phyloP scores from a whole-genome alignment of 2,888 invertebrate species.

The Seira musarum region DNA sequence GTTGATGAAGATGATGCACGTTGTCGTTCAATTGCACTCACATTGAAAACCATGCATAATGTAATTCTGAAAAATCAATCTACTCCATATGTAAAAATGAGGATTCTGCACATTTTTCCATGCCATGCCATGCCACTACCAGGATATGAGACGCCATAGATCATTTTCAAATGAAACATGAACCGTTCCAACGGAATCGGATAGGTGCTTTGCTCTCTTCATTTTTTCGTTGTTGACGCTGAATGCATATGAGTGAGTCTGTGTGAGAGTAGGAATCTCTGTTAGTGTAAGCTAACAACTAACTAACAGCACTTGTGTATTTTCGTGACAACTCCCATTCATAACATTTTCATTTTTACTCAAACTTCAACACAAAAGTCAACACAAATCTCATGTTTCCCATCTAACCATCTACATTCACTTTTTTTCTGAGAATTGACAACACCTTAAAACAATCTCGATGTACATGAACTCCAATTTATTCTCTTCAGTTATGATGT shows the following conservation, averaged over 20 bases:
- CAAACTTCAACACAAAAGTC: background rate
- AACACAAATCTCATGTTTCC: background rate
- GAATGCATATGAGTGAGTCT: no score
- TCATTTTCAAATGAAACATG: background rate
- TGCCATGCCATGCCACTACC: no score
- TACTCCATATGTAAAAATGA: no score
- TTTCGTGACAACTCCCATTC: background rate
- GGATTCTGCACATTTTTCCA: no score
- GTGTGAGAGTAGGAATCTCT: background rate
- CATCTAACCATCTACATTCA: no score
- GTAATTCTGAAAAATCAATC: no score
- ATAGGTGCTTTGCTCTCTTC: no score
- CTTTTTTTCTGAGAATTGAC: background rate
- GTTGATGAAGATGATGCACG: no score
- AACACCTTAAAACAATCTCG: background rate
- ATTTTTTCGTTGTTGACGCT: background rate
- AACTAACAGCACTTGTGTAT: background rate
- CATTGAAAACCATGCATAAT: no score
- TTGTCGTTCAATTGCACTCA: no score
- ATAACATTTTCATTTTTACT: background rate
- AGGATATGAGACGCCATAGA: no score
- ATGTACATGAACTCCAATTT: background rate
- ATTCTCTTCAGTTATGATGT: background rate
- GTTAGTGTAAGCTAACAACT: no score
- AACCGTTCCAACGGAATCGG: background rate